Base-by-base conservation (phyloP, 2,888 invertebrate species). In the Nycteola revayana region DNA sequence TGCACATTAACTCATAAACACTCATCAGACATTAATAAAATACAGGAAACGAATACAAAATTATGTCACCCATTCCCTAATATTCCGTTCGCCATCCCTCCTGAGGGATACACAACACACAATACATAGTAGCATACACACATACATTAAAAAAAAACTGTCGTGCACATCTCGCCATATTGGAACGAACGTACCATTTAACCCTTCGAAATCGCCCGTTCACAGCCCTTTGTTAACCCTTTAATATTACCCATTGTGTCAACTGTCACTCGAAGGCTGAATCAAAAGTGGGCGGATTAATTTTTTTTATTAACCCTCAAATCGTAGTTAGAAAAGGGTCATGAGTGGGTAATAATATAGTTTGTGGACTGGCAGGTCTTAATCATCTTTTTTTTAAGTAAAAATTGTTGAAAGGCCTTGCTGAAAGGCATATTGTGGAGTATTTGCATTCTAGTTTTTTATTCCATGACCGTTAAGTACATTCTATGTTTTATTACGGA, bases 211-310 rank as follows among this genome's bases (percentile, higher is more conserved):
- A 61, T 67, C 66, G 73, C 75, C 77, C 52, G 62, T 65, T 81
- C 80, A 68, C 78, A 75, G 75, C 70, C 77, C 76, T 76, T 81
- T 83, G 73, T 77, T 76, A 80, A 77, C 83, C 84, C 82, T 81
- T 82, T 79, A 66, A 73, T 75, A 74, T 67, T 52, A 48, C 55
- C 77, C 65, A 75, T 85, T 85, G 81, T 85, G 82, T 87, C 86
- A 86, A 86, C 84, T 87, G 87, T 87, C 86, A 81, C 77, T 77
- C 63, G 59, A 65, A 64, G 66, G 50, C 65, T 76, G 77, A 79
- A 78, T 78, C 74, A 78, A 80, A 86, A 85, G 84, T 85, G 83
- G 86, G 86, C 77, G 85, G 79, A 76, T 62, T 44, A 58, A 37
- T 41, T 54, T 51, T 55, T 75, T 69, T 51, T n/a, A n/a, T n/a